Evolutionary conservation across 2,113 vertebrate species (phyloP).

Genomic region (Lonchura striata): DNA sequence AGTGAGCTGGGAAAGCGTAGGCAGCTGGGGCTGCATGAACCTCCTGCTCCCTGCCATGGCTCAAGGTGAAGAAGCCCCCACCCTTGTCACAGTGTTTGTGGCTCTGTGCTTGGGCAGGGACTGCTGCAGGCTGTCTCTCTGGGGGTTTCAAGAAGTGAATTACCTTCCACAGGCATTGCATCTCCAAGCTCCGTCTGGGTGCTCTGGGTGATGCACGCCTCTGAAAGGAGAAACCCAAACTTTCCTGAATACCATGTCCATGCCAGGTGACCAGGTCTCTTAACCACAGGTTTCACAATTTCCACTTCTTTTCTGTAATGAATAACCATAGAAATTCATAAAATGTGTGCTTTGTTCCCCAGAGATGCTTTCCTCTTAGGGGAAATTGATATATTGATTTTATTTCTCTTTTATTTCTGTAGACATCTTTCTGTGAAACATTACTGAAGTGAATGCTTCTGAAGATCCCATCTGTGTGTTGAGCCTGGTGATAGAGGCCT

Average conservation of each 20-base stretch:
- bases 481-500: neutral
- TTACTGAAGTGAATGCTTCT: neutral
- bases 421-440: constrained; percentile 30
- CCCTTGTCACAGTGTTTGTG: neutral
- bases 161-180: neutral
- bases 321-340: neutral
- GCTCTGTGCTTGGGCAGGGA: neutral
- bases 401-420: constrained; percentile 48
- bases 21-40: neutral
- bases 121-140: neutral
- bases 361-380: constrained; percentile 32
- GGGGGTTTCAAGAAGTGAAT: neutral
- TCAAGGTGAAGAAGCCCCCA: accelerated
- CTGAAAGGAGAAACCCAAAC: neutral
- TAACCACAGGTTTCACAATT: neutral
- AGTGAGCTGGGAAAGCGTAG: accelerated
- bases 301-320: neutral
- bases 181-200: neutral
- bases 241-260: neutral
- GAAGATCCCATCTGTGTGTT: neutral
- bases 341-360: constrained; percentile 24
- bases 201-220: neutral
- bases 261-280: neutral
- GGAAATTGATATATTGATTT: constrained; percentile 39
- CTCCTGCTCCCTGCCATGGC: accelerated